These are phyloP conservation scores for Xanthorhoe designata DNA, from an alignment of 2,888 invertebrate genomes.

Conservation along the genomic window DNA sequence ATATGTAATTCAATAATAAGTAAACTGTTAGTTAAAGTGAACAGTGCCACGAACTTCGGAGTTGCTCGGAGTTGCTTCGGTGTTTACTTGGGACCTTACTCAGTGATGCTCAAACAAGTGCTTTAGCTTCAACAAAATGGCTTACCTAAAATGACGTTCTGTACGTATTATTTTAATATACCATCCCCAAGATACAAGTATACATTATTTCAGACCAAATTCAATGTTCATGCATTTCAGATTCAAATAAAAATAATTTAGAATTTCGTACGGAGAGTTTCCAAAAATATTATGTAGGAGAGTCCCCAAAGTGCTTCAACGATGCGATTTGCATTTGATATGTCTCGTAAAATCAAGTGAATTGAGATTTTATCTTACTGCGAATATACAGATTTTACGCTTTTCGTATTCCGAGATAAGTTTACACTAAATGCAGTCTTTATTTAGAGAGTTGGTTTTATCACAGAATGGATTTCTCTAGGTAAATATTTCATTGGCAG, in stretches of 20 bases:
- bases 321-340: constrained; percentile 1
- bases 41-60: too few species aligned
- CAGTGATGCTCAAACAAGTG: too few species aligned
- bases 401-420: neutral
- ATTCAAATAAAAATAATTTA: neutral
- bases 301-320: neutral
- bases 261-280: neutral
- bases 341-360: constrained; percentile 2
- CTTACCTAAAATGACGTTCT: too few species aligned
- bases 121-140: too few species aligned
- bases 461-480: neutral
- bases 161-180: neutral
- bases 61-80: too few species aligned
- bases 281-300: neutral
- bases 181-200: too few species aligned
- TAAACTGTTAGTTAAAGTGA: too few species aligned
- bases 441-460: neutral
- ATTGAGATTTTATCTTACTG: constrained; percentile 1
- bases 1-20: too few species aligned
- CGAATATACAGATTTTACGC: neutral
- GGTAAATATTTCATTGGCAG: constrained; percentile 34
- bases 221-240: neutral
- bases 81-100: too few species aligned
- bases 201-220: neutral
- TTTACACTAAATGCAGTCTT: neutral